These are phyloP conservation scores for Chlorodrepanis virens DNA, from an alignment of 2,113 vertebrate species.

Conservation along the genomic window DNA sequence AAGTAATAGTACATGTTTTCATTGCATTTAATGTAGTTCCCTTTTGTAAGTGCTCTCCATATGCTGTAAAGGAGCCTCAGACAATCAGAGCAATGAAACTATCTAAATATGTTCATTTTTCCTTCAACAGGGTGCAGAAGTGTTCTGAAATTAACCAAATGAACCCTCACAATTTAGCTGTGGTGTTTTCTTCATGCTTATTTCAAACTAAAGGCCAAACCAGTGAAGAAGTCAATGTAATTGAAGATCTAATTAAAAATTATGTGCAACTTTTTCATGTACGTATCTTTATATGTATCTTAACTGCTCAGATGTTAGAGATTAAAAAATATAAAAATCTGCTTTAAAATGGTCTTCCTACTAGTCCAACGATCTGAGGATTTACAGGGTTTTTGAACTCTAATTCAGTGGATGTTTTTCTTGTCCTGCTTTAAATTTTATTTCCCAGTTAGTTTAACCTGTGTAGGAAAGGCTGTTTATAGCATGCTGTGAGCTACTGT, in stretches of 20 bases:
- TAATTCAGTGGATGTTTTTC: background rate
- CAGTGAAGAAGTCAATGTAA: conserved; percentile 84
- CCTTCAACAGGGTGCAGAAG: conserved; percentile 85
- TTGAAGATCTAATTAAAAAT: conserved; percentile 90
- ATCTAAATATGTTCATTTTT: conserved; percentile 28
- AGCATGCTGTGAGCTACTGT: background rate
- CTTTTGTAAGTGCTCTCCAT: background rate
- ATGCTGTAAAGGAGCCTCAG: background rate
- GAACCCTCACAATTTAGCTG: conserved; percentile 82
- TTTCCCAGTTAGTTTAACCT: background rate
- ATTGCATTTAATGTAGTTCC: background rate
- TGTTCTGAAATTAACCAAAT: conserved; percentile 93
- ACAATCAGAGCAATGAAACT: background rate
- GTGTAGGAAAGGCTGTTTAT: background rate
- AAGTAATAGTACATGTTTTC: background rate
- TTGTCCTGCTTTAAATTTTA: background rate
- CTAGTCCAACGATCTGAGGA: background rate
- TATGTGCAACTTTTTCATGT: conserved; percentile 92
- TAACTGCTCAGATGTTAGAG: background rate
- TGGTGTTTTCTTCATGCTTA: conserved; percentile 87
- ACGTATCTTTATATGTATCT: conserved; percentile 53
- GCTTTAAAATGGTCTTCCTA: background rate
- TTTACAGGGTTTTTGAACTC: background rate
- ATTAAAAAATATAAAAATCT: background rate
- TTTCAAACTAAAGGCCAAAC: conserved; percentile 93